Evolutionary conservation across 2,797 vertebrate species (phyloP), one percentile per base, ranked within the genome.

Genomic region (Halcyon smyrnensis): DNA sequence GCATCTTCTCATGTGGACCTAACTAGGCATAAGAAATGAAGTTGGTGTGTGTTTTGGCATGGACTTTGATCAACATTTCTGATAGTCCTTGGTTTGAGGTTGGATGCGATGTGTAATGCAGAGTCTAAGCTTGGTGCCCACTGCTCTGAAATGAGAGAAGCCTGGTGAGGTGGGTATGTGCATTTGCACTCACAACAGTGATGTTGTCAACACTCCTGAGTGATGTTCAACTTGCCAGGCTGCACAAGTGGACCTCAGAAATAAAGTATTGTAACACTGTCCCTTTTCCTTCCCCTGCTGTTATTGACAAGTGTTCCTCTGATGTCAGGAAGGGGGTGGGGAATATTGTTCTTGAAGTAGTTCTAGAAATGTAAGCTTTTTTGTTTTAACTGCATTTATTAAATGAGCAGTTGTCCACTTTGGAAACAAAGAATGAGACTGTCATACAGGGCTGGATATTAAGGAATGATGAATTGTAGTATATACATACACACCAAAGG

Each of bases 261-360:
- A 39, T 53, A 0, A 9, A n/a, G 23, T 48, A n/a, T 28, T 1
- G 0, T 64, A 60, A 54, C 3, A 0, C 3, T 48, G 56, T 23
- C 27, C 57, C 20, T 79, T 46, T 65, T 80, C 15, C 15, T 74
- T 82, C 28, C 9, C 3, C 11, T 54, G 36, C 14, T 45, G 13
- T 51, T 79, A 12, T 4, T 74, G 51, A 60, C 14, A 34, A 67
- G 20, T 34, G 37, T 8, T 3, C 4, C 14, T 24, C 65, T 12
- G 34, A 16, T 32, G 5, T 46, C 54, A 50, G 68, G 43, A 83
- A 86, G 12, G 15, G 39, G 54, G 7, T 30, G 43, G 43, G 43
- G 43, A 53, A 30, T 30, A 54, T 19, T 43, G 12, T 69, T 91
- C 19, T 87, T 50, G 4, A 67, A 57, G 24, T 46, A 41, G 13